Conservation (phyloP, 2,113 vertebrate genomes). For the Pluvianellus socialis region DNA sequence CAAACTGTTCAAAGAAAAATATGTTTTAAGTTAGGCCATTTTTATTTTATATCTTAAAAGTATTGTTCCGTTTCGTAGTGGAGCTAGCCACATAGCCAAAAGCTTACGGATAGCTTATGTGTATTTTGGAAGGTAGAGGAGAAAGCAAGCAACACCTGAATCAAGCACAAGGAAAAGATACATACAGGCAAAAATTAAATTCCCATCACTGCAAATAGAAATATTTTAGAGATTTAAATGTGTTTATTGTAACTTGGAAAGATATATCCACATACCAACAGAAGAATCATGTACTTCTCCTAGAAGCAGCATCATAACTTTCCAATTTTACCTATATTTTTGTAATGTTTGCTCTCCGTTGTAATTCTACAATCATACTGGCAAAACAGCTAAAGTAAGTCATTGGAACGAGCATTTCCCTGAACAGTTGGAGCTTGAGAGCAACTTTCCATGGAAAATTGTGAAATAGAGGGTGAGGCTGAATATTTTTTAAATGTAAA, state of each 20-base stretch:
- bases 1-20: neutral
- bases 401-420: neutral
- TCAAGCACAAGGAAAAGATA: neutral
- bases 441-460: neutral
- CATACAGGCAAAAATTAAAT: constrained; percentile 31
- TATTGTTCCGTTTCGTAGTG: neutral
- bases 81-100: neutral
- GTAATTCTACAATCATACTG: neutral
- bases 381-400: neutral
- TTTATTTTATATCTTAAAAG: neutral
- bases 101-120: neutral
- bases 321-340: neutral
- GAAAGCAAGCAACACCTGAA: constrained; percentile 26
- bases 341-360: neutral
- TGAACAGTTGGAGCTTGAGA: neutral
- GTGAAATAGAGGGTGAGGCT: neutral
- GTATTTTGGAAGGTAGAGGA: constrained; percentile 15
- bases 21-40: neutral
- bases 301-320: neutral
- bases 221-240: constrained; percentile 4
- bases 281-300: neutral
- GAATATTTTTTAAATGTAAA: neutral
- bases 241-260: constrained; percentile 23
- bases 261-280: neutral
- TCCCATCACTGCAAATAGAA: constrained; percentile 30